Percentiles rank a stretch among this genome's conserved stretches.
Conservation (phyloP, 2,113 vertebrate genomes). For the Picathartes gymnocephalus region DNA sequence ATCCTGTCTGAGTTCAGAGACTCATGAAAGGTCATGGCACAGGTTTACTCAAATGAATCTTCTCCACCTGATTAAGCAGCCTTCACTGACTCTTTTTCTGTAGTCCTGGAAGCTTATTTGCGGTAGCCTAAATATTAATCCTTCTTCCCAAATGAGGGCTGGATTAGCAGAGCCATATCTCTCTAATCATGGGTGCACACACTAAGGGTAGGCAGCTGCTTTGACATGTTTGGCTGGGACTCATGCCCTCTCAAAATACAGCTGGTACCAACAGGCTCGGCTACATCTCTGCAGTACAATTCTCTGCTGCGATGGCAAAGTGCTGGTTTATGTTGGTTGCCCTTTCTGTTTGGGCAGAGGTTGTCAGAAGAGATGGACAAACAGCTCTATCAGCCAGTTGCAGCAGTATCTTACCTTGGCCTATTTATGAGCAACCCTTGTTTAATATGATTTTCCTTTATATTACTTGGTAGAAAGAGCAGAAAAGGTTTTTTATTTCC, state of each 20-base stretch:
- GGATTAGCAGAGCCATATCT: background rate
- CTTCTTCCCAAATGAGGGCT: background rate
- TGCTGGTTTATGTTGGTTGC: background rate
- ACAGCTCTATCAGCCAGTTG: background rate
- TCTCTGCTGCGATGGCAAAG: background rate
- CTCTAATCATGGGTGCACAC: background rate
- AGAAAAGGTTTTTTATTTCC: background rate
- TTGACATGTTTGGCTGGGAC: background rate
- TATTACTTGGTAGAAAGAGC: background rate
- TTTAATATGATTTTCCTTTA: background rate
- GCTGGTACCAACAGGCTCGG: background rate
- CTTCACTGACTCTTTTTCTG: background rate
- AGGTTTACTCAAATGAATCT: background rate
- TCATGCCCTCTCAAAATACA: background rate
- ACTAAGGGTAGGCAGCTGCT: background rate
- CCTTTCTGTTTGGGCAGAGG: background rate
- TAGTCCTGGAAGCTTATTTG: background rate
- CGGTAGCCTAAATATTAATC: background rate
- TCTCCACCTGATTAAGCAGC: background rate
- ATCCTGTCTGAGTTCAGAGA: background rate
- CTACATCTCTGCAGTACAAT: background rate
- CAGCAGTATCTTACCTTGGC: too few relatives aligned
- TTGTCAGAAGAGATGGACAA: background rate
- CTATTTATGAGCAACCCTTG: background rate
- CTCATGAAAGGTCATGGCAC: constrained; percentile 7